Evolutionary conservation across 2,888 invertebrate genomes (phyloP), one percentile per base, ranked within the genome.

Genomic region (Thereva unica): DNA sequence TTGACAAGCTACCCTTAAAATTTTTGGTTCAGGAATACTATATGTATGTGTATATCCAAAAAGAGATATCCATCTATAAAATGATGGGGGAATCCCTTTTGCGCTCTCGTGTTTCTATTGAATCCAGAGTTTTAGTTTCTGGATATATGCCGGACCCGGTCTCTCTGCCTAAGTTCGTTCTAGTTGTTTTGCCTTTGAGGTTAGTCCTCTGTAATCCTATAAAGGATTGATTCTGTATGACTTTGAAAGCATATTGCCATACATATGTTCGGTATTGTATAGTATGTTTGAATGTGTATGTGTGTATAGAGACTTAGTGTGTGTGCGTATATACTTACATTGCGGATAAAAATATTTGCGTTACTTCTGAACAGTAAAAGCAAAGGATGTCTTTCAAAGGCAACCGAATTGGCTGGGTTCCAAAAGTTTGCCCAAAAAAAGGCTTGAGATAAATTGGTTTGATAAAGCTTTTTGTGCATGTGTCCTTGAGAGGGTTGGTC

Each of bases 161-260:
- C 23, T 23, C 23, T 23, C 23, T n/a, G 61, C 12, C 61, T 37
- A 61, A 61, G 40, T 59, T 44, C 47, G 45, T 8, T n/a, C 37
- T 59, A 35, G n/a, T 37, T 59, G 59, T 59, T 59, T 12, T 34
- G 47, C 8, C 49, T 59, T 49, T 59, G 59, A 59, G 59, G 41
- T 49, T 12, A 8, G 35, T 23, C 8, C n/a, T 49, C 49, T 5
- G 35, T 50, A 61, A 61, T 50, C 23, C 50, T 38, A 61, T 50
- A 61, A 50, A 50, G 50, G 47, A 41, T 50, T 61, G 61, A 61
- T 61, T 12, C 47, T 38, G 40, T 49, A 10, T 47, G 45, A 35
- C 9, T 61, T 45, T 42, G 5, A 7, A 3, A 10, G 4, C 10
- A 8, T 45, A 10, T 45, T 10, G 1, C 9, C 10, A 3, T 4